These are phyloP conservation scores for Gadus macrocephalus DNA, from an alignment of 2,113 vertebrate genomes.

Conservation along the genomic window DNA sequence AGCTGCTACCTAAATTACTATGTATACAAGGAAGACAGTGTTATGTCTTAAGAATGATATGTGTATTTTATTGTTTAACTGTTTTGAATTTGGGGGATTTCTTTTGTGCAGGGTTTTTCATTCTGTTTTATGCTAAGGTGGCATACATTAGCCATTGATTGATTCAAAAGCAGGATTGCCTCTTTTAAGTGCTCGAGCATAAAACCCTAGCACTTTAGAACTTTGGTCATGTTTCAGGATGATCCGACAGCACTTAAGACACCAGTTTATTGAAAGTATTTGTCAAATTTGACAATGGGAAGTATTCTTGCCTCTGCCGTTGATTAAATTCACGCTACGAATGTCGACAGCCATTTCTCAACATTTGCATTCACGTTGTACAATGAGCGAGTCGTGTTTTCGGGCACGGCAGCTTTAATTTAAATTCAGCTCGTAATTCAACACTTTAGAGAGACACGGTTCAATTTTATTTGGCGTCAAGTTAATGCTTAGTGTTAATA, in stretches of 20 bases:
- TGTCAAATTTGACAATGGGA: conserved; percentile 50
- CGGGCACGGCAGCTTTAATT: conserved; percentile 33
- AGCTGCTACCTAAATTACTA: too few species aligned
- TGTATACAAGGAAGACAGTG: neutral
- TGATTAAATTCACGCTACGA: conserved; percentile 58
- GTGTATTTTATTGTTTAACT: too few species aligned
- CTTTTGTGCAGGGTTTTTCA: neutral
- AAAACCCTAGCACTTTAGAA: conserved; percentile 32
- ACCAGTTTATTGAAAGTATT: conserved; percentile 54
- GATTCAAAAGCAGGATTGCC: conserved; percentile 49
- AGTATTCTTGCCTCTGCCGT: conserved; percentile 23
- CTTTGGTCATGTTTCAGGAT: conserved; percentile 38
- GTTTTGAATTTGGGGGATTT: too few species aligned
- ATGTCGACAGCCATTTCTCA: conserved; percentile 28
- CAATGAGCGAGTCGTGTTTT: conserved; percentile 23
- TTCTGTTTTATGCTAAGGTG: neutral
- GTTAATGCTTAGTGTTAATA: conserved; percentile 30
- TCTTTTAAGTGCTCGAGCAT: conserved; percentile 11
- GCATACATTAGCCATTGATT: conserved; percentile 31
- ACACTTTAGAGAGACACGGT: conserved; percentile 11
- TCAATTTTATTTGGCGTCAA: conserved; percentile 32
- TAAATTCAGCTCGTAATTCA: conserved; percentile 16
- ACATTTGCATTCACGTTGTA: conserved; percentile 41
- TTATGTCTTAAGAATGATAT: neutral
- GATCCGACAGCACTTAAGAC: conserved; percentile 44